Evolutionary conservation across 2,113 vertebrate species (phyloP), one percentile per base, ranked within the genome.

Genomic region (Apteryx mantelli): DNA sequence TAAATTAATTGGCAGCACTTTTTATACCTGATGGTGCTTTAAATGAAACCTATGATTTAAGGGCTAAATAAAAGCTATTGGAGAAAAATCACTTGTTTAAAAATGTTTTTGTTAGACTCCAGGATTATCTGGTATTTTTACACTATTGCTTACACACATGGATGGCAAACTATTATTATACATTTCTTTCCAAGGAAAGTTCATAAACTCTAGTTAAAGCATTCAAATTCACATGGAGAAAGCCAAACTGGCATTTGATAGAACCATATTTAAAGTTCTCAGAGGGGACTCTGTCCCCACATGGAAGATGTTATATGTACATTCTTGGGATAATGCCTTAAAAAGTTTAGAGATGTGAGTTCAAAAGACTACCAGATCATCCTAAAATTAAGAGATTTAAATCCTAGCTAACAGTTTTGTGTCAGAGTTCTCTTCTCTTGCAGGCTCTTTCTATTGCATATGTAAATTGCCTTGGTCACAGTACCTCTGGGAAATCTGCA

Each of bases 131-230:
- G 55, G 30, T 86, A 44, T 90, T 94, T 38, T 93, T 92, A 66
- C 38, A 22, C 61, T 86, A 48, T 63, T 88, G 68, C 71, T 96
- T 87, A 53, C 11, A 69, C n/a, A 74, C 18, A 65, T 1, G 22
- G 63, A 93, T 88, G 65, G 76, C 36, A 86, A 86, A 36, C 79
- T 76, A 30, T 77, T 83, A 63, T 81, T 93, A 53, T n/a, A 26
- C 26, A 2, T 74, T 81, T 88, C 66, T 25, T 36, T 14, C 70
- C 79, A 56, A 21, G 61, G 77, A 38, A 95, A 92, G 88, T 95
- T 96, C 85, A 95, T 96, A 93, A 97, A 95, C 85, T 94, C 94
- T 89, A 3, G 24, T 86, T 88, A 82, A 95, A 96, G 44, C 78
- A 68, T 94, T 75, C 78, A 88, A 15, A 85, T 58, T 86, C 80